Conservation (phyloP, 2,113 vertebrate species). For the Forbesichthys papilliferus region DNA sequence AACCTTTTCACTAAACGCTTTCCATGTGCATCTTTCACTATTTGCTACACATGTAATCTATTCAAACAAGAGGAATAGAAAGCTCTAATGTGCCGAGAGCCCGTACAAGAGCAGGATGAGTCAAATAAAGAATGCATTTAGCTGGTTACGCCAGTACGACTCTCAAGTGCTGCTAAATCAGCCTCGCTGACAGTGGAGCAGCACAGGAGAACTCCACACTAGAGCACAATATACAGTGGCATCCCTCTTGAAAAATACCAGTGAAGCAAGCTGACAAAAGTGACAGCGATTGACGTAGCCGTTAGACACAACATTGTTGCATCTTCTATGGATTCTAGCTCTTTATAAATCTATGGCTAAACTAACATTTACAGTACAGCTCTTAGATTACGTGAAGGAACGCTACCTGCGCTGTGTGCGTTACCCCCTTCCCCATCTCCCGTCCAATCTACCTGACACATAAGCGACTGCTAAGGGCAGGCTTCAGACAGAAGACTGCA, state of each 20-base stretch:
- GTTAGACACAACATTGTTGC: conserved; percentile 11
- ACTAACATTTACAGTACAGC: conserved; percentile 16
- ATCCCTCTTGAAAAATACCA: conserved; percentile 3
- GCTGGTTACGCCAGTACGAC: conserved; percentile 25
- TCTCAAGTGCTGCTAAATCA: conserved; percentile 13
- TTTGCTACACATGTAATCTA: conserved; percentile 27
- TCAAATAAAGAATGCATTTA: conserved; percentile 34
- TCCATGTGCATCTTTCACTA: conserved; percentile 31
- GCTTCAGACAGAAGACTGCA: background rate
- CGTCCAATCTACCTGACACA: conserved; percentile 19
- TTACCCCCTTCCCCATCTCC: background rate
- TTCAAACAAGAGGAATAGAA: conserved; percentile 33
- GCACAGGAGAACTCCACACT: background rate
- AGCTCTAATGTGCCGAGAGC: conserved; percentile 28
- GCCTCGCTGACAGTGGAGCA: conserved; percentile 9
- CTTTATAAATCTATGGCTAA: conserved; percentile 6
- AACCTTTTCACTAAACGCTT: conserved; percentile 29
- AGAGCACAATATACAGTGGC: conserved; percentile 18
- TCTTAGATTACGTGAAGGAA: conserved; percentile 28
- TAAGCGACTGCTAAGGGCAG: conserved; percentile 9
- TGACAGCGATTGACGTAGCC: conserved; percentile 25
- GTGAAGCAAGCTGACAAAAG: conserved; percentile 3
- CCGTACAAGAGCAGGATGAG: conserved; percentile 32
- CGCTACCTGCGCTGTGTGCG: background rate
- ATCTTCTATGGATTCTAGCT: background rate